Evolutionary conservation across 2,888 invertebrate species (phyloP), one percentile per base, ranked within the genome.

Genomic region (Hybos culiciformis): DNA sequence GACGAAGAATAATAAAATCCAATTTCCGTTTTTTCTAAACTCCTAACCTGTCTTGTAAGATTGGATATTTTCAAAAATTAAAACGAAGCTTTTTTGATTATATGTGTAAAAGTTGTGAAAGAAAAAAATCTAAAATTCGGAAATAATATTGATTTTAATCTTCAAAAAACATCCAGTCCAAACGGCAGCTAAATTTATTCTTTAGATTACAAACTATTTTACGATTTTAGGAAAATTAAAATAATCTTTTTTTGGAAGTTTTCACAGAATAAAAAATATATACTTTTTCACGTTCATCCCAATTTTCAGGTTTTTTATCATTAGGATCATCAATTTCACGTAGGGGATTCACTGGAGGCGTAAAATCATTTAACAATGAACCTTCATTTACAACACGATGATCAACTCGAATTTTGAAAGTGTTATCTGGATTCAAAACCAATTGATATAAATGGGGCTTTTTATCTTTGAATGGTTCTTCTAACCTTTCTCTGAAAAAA

Each of bases 281-380:
- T 46, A 63, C 63, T 53, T 82, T 85, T 62, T 84, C 83, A 54
- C 91, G 76, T 56, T 97, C 97, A 64, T 98, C 98, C 98, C 98
- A 98, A 59, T 93, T 85, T 0, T 75, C 78, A 0, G 98, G 98
- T 61, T 82, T 79, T 55, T 65, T 71, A 61, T 86, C 96, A 31
- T 77, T 67, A 1, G 91, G 90, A 69, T 97, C 97, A 56, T 90
- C 88, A 55, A 97, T 86, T 69, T 94, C 90, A 50, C 82, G 77
- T 0, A 92, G 85, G 2, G 98, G 98, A 71, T 94, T 94, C 12
- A 98, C 91, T 3, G 96, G 70, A 1, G 98, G 98, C 5, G 77
- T 79, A 62, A 96, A 84, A 68, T 96, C 93, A 48, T 83, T 84
- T 31, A 96, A 66, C 45, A 97, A 68, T 11, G 79, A 86, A 11